Evolutionary conservation across 2,797 vertebrate genomes (phyloP).

Genomic region (Xyrichtys novacula): DNA sequence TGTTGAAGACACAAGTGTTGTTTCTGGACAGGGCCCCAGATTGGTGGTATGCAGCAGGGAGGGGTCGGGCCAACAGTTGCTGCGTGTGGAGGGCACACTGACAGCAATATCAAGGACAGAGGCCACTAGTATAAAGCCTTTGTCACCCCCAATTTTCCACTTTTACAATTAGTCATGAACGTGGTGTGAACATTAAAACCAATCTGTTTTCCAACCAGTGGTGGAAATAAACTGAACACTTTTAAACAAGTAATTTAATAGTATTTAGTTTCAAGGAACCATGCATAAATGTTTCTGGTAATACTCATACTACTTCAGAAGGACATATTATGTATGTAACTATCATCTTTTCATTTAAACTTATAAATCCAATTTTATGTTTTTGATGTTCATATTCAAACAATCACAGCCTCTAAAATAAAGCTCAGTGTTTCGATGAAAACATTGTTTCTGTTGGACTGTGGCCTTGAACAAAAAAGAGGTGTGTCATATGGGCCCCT

Average conservation of each 20-base stretch:
- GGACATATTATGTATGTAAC: neutral
- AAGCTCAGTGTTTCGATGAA: neutral
- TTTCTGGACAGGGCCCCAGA: slow-evolving; percentile 74
- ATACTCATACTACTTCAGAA: too few species aligned
- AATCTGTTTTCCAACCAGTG: neutral
- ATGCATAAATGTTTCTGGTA: neutral
- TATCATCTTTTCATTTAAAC: too few species aligned
- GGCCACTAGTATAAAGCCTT: slow-evolving; percentile 57
- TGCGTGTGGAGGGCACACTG: slow-evolving; percentile 76
- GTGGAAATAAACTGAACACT: neutral
- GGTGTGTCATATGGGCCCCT: neutral
- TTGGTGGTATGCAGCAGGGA: slow-evolving; percentile 74
- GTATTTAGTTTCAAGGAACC: neutral
- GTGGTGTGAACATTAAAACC: neutral
- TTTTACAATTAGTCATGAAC: slow-evolving; percentile 30
- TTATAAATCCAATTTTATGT: too few species aligned
- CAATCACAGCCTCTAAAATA: slow-evolving; percentile 14
- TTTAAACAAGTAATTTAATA: neutral
- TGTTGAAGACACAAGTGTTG: slow-evolving; percentile 76
- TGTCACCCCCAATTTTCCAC: slow-evolving; percentile 50
- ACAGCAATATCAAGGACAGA: slow-evolving; percentile 78
- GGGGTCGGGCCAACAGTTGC: slow-evolving; percentile 74
- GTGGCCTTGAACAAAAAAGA: neutral
- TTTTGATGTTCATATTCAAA: too few species aligned
- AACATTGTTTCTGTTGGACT: neutral